These are phyloP conservation scores for silkworm (Bombyx mori) DNA, from an alignment of 1,140 invertebrate genomes.

Conservation along the genomic window ASM3026992v2 NC_085122.1:4389001-4389500, in stretches of 20 bases:
- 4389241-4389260: conserved; percentile 52
- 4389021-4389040: no score
- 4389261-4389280: conserved; percentile 38
- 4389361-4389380: conserved; percentile 49
- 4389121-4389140: no score
- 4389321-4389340: conserved; percentile 52
- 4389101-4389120: no score
- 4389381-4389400: conserved; percentile 52
- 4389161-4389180: no score
- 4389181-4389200: no score
- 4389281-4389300: conserved; percentile 42
- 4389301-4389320: conserved; percentile 34
- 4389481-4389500: no score
- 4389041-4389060: no score
- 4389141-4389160: no score
- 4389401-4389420: conserved; percentile 51
- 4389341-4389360: conserved; percentile 52
- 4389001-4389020: no score
- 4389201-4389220: conserved; percentile 59
- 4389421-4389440: conserved; percentile 47
- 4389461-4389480: no score
- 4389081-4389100: no score
- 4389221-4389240: conserved; percentile 55
- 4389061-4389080: no score
- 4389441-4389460: conserved; percentile 6